Base-by-base conservation (phyloP, 2,113 vertebrate species). In the Muntiacus muntjak region DNA sequence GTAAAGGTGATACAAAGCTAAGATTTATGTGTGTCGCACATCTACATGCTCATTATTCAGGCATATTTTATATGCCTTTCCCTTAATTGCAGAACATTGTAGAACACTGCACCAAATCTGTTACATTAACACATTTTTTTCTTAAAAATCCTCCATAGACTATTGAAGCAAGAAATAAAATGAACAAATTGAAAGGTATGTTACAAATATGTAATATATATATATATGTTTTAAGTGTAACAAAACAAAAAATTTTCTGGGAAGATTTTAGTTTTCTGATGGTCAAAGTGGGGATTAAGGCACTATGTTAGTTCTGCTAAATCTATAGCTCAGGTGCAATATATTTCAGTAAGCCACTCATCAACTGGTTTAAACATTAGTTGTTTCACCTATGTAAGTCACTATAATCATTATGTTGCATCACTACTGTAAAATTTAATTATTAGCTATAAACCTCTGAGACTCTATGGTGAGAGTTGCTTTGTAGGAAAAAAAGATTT, bases 351-450 rank as follows among this genome's bases (percentile, higher is more conserved):
- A 83, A 92, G 84, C 28, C 47, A 81, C 81, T 85, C 60, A 92
- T 82, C 67, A 92, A 71, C 82, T 62, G 67, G 33, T 40, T 96
- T 98, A 94, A 93, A 78, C 91, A 95, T 33, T 43, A 85, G 50
- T 78, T 91, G 33, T 79, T 95, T 85, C 87, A 89, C 85, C 82
- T 92, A 79, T 96, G 87, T 55, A 97, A 90, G 54, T 88, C 28
- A 23, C 45, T 87, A 47, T 74, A 81, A 87, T 96, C 90, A 82
- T 16, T 67, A 97, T 17, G 71, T 60, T 96, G 85, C 55, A 94
- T 94, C 58, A 82, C 60, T n/a, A 84, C 33, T 54, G 71, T 96
- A 98, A 95, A 94, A 95, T 89, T 97, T 96, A 97, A 97, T 98
- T 96, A 95, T 88, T 94, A 89, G 91, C 86, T 97, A 74, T 97